Conservation (phyloP, 2,888 invertebrate species). For the Rhagophthalmus giganteus region DNA sequence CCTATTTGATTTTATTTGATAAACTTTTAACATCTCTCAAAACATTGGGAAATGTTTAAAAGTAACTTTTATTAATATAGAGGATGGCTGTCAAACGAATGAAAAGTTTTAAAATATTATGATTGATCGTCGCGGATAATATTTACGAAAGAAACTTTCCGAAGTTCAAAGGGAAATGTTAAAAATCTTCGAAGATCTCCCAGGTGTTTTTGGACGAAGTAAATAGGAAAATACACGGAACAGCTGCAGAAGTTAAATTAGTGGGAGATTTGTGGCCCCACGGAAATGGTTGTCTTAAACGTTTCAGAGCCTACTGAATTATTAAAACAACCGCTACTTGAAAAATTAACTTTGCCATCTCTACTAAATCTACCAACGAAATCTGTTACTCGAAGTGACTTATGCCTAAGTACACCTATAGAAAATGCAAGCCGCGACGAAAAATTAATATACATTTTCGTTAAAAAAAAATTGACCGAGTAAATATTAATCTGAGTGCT, state of each 20-base stretch:
- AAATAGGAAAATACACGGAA: slow-evolving; percentile 33
- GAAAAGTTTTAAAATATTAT: slow-evolving; percentile 8
- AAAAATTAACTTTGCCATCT: slow-evolving; percentile 36
- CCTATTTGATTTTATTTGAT: slow-evolving; percentile 1
- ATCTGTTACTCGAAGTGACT: no score
- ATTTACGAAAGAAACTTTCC: slow-evolving; percentile 3
- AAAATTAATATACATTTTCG: no score
- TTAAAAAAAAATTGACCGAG: no score
- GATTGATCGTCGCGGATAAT: slow-evolving; percentile 7
- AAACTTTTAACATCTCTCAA: background rate
- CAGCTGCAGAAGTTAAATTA: slow-evolving; percentile 36
- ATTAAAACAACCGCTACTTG: slow-evolving; percentile 42
- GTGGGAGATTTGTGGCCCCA: slow-evolving; percentile 40
- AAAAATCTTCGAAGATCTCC: slow-evolving; percentile 9
- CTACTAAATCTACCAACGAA: no score
- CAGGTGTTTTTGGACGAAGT: slow-evolving; percentile 22
- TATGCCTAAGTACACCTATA: no score
- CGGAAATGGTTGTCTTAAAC: slow-evolving; percentile 43
- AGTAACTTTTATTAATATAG: slow-evolving; percentile 3
- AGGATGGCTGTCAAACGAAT: slow-evolving; percentile 6
- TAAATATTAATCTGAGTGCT: no score
- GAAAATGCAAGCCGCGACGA: no score
- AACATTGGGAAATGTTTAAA: slow-evolving; percentile 1
- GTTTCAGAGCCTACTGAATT: slow-evolving; percentile 43
- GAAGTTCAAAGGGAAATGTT: slow-evolving; percentile 4